Evolutionary conservation across 64 coral and sea anemone species (phyloP).

Genomic region (Trachythela sp.): DNA sequence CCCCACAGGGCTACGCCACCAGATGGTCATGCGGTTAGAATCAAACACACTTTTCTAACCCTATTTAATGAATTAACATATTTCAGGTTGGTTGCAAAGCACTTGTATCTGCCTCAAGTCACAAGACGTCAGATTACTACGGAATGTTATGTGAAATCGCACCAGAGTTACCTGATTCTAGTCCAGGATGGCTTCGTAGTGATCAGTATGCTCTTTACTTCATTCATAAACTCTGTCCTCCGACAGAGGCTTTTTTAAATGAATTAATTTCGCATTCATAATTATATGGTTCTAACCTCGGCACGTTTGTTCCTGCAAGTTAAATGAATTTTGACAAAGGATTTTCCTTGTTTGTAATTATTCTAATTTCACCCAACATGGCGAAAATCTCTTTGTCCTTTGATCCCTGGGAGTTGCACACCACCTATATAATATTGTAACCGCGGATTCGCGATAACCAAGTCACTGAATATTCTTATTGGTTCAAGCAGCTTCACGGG

Average conservation of each 20-base stretch:
- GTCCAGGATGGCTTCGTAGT: slow-evolving; percentile 66
- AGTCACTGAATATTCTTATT: no score
- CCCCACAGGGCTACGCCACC: no score
- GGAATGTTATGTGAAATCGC: slow-evolving; percentile 78
- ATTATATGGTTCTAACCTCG: no score
- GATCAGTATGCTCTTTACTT: slow-evolving; percentile 28
- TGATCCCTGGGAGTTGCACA: no score
- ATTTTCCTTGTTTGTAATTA: no score
- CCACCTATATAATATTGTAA: no score
- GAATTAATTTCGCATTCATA: no score
- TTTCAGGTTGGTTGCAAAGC: slow-evolving; percentile 93
- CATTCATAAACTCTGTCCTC: not conserved
- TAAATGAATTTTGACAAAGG: slow-evolving; percentile 5
- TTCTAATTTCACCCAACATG: no score
- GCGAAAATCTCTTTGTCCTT: no score
- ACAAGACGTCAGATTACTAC: slow-evolving; percentile 94
- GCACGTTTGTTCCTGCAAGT: not conserved
- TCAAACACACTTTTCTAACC: not conserved
- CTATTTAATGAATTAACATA: not conserved
- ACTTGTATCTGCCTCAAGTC: slow-evolving; percentile 61
- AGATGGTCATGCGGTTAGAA: no score
- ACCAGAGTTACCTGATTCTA: slow-evolving; percentile 62
- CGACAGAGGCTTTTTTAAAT: not conserved
- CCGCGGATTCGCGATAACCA: no score
- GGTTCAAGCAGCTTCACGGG: no score